phyloP scores from a whole-genome alignment of 2,888 invertebrate genomes.

The Carcina quercana region DNA sequence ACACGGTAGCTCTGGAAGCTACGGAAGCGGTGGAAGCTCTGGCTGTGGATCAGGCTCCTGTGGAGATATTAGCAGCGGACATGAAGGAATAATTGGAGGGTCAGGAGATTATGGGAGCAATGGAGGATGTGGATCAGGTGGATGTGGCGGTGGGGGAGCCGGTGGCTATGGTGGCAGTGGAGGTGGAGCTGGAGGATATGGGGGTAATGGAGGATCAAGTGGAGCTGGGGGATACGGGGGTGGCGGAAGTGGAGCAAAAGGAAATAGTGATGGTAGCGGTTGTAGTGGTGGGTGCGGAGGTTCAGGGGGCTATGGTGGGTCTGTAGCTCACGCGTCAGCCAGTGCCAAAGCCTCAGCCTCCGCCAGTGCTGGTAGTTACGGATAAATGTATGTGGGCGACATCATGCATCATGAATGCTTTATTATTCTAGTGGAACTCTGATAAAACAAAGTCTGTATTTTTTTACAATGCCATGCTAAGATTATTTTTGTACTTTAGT shows the following conservation, averaged over 20 bases:
- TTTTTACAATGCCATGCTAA: too few species aligned
- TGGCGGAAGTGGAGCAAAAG: conserved; percentile 11
- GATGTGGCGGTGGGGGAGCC: conserved; percentile 12
- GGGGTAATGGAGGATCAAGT: conserved; percentile 5
- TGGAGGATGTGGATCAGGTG: conserved; percentile 7
- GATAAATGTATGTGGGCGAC: conserved; percentile 21
- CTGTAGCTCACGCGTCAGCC: conserved; percentile 37
- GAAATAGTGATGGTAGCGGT: conserved; percentile 11
- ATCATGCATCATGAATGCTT: too few species aligned
- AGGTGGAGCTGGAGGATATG: conserved; percentile 10
- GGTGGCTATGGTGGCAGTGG: conserved; percentile 15
- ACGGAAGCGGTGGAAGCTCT: conserved; percentile 5
- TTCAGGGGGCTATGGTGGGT: conserved; percentile 29
- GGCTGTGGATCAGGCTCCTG: background rate
- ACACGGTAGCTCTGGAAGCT: conserved; percentile 9
- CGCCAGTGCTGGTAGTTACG: conserved; percentile 42
- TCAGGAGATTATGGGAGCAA: conserved; percentile 12
- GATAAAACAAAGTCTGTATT: too few species aligned
- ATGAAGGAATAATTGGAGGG: conserved; percentile 12
- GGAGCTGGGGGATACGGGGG: conserved; percentile 8
- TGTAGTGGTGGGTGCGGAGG: conserved; percentile 15
- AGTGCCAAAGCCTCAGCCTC: conserved; percentile 43
- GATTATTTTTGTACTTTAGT: too few species aligned
- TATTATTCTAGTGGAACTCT: too few species aligned
- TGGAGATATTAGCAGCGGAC: conserved; percentile 13